Conservation (phyloP, 23 tunicate genomes). For the Diplosoma virens region DNA sequence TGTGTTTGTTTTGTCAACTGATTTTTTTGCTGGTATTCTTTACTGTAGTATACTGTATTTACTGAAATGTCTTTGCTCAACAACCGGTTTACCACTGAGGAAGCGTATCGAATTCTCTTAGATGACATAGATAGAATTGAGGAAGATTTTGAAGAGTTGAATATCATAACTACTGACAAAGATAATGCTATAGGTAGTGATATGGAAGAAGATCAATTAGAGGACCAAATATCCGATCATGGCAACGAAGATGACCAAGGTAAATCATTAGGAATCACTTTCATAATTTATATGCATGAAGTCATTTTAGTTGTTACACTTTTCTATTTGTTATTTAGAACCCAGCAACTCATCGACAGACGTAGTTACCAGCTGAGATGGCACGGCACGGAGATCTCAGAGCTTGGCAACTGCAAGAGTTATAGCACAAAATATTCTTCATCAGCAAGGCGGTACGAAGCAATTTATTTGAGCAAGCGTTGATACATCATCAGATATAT, state of each 20-base stretch:
- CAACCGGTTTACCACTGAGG: neutral
- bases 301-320: neutral
- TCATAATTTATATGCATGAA: neutral
- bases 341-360: conserved; percentile 20
- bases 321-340: conserved; percentile 5
- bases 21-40: no score
- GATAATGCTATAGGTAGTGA: neutral
- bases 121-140: no score
- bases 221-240: neutral
- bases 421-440: neutral
- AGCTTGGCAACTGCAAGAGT: conserved; percentile 10
- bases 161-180: neutral
- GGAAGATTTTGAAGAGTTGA: neutral
- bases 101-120: neutral
- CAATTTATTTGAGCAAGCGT: conserved; percentile 10
- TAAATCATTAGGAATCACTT: neutral
- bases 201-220: conserved; percentile 10
- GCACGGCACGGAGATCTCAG: conserved; percentile 15
- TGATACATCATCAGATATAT: conserved; percentile 12
- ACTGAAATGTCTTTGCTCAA: neutral
- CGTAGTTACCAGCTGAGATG: conserved; percentile 11
- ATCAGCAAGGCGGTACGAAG: conserved; percentile 13
- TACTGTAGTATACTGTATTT: no score
- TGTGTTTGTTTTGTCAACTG: no score
- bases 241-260: neutral